These are phyloP conservation scores for Cacoxenus indagator DNA, from an alignment of 2,888 invertebrate genomes.

Conservation along the genomic window DNA sequence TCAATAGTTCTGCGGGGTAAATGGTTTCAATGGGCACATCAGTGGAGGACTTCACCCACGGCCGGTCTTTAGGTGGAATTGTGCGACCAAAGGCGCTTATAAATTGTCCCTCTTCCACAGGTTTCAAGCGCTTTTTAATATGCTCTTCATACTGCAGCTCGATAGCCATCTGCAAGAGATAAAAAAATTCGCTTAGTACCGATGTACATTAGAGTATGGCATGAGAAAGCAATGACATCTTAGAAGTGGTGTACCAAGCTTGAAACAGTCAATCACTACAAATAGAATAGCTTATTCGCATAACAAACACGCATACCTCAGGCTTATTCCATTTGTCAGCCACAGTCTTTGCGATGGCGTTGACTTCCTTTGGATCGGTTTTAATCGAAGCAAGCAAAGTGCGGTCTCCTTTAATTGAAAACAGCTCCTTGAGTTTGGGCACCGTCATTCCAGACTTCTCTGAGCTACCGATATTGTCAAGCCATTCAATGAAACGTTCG, in stretches of 20 bases:
- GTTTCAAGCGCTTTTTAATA: constrained; percentile 50
- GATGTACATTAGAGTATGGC: not conserved
- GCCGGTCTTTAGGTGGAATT: constrained; percentile 61
- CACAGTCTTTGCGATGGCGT: constrained; percentile 67
- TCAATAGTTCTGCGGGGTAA: constrained; percentile 65
- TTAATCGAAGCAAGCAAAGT: constrained; percentile 63
- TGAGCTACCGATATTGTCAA: constrained; percentile 64
- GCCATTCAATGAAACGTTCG: constrained; percentile 67
- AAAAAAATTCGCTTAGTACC: not conserved
- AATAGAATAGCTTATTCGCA: not conserved
- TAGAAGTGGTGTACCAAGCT: not conserved
- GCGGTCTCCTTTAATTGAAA: constrained; percentile 67
- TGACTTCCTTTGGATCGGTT: constrained; percentile 67
- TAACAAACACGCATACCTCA: constrained; percentile 50
- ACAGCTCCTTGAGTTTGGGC: constrained; percentile 66
- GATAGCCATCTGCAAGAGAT: constrained; percentile 60
- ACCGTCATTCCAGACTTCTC: constrained; percentile 62
- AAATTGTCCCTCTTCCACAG: constrained; percentile 42
- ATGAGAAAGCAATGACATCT: constrained; percentile 9
- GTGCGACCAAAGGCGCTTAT: constrained; percentile 68
- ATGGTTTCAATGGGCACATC: constrained; percentile 61
- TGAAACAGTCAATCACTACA: not conserved
- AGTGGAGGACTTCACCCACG: constrained; percentile 53
- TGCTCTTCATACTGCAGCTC: constrained; percentile 67
- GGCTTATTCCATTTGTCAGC: constrained; percentile 67